Evolutionary conservation across 1,140 invertebrate genomes (phyloP), one percentile per base, ranked within the genome.

Genomic region (Agrypnia vestita): DNA sequence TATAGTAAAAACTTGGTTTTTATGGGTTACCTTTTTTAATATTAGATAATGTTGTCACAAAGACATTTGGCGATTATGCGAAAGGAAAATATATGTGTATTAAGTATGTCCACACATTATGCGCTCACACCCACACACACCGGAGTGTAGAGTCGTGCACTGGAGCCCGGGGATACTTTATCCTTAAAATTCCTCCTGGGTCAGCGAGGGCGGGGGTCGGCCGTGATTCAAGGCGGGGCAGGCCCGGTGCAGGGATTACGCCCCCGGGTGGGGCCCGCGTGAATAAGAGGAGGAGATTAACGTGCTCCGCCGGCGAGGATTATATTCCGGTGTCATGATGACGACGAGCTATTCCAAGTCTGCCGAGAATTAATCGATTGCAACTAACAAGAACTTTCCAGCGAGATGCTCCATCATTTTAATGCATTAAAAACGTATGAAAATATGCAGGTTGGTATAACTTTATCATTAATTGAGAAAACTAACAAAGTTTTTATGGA

Each of bases 201-300:
- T 71, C 67, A 71, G 44, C 47, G 35, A 25, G 61, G 61, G 21
- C 61, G 35, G 21, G 49, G 67, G 67, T 53, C 46, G 67, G 17
- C 35, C 67, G 67, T 71, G 67, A 71, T 71, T 71, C 51, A 71
- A 71, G 67, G 67, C 62, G 46, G 47, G 46, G n/a, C 67, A 49
- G 46, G 46, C 12, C n/a, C 67, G 17, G 59, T 19, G 59, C 53
- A 71, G 67, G 25, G 67, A 71, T 71, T 71, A 71, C 21, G 46
- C 9, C 19, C 47, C 6, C 35, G 62, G 25, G 43, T n/a, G 61
- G 25, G 61, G 43, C 44, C 67, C 46, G 67, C 19, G 67, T 71
- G 67, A 71, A 71, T 71, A 71, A 71, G 67, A 51, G 13, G 67
- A 43, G 15, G 15, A 71, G 67, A 71, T 71, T 71, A 71, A 71